These are phyloP conservation scores for Philopotamus ludificatus DNA, from an alignment of 1,140 invertebrate species.

Conservation along the genomic window DNA sequence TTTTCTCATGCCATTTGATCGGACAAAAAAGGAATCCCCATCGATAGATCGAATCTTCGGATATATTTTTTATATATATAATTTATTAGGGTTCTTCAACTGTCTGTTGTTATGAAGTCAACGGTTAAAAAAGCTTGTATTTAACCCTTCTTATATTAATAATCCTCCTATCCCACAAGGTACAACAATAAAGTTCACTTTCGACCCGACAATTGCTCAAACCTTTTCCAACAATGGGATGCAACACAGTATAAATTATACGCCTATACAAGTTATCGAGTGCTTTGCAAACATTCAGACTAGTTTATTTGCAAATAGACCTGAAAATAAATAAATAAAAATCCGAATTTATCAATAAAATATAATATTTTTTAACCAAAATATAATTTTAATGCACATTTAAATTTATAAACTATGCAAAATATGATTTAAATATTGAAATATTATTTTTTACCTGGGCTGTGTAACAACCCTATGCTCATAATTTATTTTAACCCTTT, in stretches of 20 bases:
- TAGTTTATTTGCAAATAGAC: not conserved
- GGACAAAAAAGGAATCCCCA: too few species aligned
- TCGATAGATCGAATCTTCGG: not conserved
- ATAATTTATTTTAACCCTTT: conserved; percentile 27
- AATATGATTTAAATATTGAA: not conserved
- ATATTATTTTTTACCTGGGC: not conserved
- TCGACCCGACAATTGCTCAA: conserved; percentile 22
- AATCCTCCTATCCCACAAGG: conserved; percentile 24
- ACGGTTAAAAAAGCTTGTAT: conserved; percentile 2
- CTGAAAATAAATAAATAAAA: conserved; percentile 28
- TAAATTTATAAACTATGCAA: not conserved
- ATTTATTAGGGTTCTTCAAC: conserved; percentile 37
- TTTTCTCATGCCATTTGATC: not conserved
- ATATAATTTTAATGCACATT: not conserved
- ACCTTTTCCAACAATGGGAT: conserved; percentile 32
- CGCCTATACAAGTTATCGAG: conserved; percentile 40
- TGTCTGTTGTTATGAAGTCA: conserved; percentile 20
- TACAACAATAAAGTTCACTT: conserved; percentile 23
- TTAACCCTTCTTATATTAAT: conserved; percentile 13
- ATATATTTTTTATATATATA: conserved; percentile 27
- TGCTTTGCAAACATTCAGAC: conserved; percentile 26
- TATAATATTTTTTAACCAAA: not conserved
- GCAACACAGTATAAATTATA: conserved; percentile 38
- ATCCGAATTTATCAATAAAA: conserved; percentile 16
- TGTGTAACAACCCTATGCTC: not conserved